A percentile compares a stretch with the other conserved stretches of the same genome.
phyloP scores from a whole-genome alignment of 2,888 invertebrate species.

The Flexamia atlantica region DNA sequence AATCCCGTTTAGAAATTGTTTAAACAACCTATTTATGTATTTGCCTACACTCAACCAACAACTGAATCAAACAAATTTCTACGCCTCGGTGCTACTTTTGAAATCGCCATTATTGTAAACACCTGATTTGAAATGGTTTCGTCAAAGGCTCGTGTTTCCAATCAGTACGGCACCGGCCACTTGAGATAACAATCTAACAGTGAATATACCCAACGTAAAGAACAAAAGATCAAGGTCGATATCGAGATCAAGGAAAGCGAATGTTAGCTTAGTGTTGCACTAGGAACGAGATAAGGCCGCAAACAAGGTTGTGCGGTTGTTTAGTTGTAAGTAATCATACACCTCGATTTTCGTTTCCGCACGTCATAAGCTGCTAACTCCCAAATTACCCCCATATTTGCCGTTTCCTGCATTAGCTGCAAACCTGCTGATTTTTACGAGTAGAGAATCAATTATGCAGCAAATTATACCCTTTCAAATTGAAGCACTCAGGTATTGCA shows the following conservation, averaged over 20 bases:
- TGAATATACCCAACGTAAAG: slow-evolving; percentile 12
- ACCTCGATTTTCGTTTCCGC: neutral
- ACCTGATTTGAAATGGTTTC: no score
- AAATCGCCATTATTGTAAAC: no score
- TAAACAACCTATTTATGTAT: no score
- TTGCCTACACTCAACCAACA: no score
- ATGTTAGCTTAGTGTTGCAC: slow-evolving; percentile 7
- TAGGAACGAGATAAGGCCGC: slow-evolving; percentile 14
- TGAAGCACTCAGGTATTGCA: neutral
- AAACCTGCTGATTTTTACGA: neutral
- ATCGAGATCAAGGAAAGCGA: slow-evolving; percentile 35
- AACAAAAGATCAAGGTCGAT: slow-evolving; percentile 40
- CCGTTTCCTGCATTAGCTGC: neutral
- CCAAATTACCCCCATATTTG: neutral
- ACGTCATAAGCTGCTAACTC: neutral
- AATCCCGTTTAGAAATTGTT: no score
- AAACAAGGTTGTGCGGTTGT: neutral
- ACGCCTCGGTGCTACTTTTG: no score
- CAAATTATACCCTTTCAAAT: neutral
- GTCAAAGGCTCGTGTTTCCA: no score
- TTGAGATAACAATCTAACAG: slow-evolving; percentile 1
- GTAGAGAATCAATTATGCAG: neutral
- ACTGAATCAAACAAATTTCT: no score
- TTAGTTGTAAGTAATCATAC: neutral
- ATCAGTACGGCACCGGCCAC: neutral